Evolutionary conservation across 2,797 vertebrate species (phyloP), one percentile per base, ranked within the genome.

Genomic region (Podargus strigoides): DNA sequence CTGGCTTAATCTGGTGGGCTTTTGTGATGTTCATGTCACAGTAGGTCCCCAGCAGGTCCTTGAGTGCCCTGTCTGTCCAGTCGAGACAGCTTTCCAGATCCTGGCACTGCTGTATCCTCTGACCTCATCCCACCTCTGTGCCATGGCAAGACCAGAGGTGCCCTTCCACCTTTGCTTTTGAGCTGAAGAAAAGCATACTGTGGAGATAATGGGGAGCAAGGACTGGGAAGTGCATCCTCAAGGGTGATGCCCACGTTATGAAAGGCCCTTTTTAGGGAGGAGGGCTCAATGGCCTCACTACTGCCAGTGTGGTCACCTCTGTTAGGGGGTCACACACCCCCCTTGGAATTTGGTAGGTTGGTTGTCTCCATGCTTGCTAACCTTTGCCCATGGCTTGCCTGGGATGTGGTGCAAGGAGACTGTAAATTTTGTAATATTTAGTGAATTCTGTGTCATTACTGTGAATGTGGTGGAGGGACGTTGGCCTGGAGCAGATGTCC

Each of bases 111-210:
- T 16, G 4, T 19, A 2, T 55, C 39, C 42, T 64, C 46, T 60
- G 58, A 28, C 14, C 46, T 46, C n/a, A 16, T 63, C 36, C 41
- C 41, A 55, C 13, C 46, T 64, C 72, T 37, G 9, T 22, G 15
- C 41, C 74, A 60, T 23, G 82, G n/a, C 23, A 34, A 50, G 78
- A 50, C 4, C 9, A 9, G 55, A 87, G n/a, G 9, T 37, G 18
- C 12, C 68, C 1, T 1, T 26, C 41, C 30, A n/a, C 49, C 55
- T 49, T n/a, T 3, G 0, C 27, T 49, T 42, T 27, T 24, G 18
- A 68, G 15, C 10, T 55, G 49, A 27, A 56, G 27, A 41, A 28
- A 63, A 17, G 24, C 3, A 1, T 9, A 18, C 9, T 6, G 23
- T 49, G 27, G 32, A 17, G 63, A 28, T 36, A 30, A 41, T 27